Evolutionary conservation across 30 jellyfish, hydroid and myxozoan species (phyloP), one percentile per base, ranked within the genome.

Genomic region (Hydra vulgaris): DNA sequence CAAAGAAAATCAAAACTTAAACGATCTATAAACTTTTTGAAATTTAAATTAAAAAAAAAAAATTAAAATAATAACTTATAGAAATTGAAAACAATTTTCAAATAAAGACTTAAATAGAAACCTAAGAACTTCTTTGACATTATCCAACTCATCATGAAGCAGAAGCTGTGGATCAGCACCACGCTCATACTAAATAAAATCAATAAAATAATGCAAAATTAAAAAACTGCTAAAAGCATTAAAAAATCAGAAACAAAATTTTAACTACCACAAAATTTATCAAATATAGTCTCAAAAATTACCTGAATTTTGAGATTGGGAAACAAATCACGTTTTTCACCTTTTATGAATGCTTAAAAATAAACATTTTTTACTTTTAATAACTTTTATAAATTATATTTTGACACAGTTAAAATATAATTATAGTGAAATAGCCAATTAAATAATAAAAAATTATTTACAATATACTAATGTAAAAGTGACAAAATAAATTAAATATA

Each of bases 71-170:
- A 19, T 69, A 1, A 19, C 76, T n/a, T n/a, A 69, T 3, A 24
- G 27, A 69, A 21, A 69, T 24, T 20, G 16, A 25, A 68, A 74
- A 74, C 18, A 8, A 24, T 26, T 15, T 0, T 18, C 66, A n/a
- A 21, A 25, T 18, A n/a, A 7, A 76, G 53, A 40, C 5, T 40
- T 3, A 7, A 15, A 12, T 25, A 75, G 83, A 40, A 73, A 91
- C 97, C 97, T 86, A 25, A 91, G 80, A n/a, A 87, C 90, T 17
- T 91, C 97, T 79, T 91, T 91, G 21, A 85, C 97, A 5, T 69
- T 88, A 68, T 86, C 74, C 53, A 25, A 27, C 20, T 91, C 97
- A 83, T 86, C 97, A 78, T 91, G 95, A 76, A 91, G 75, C 61
- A 91, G 68, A 18, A 91, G 76, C 75, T 86, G 82, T 26, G 97